phyloP scores from a whole-genome alignment of 30 jellyfish, hydroid and myxozoan genomes.

The Chironex yamaguchii region DNA sequence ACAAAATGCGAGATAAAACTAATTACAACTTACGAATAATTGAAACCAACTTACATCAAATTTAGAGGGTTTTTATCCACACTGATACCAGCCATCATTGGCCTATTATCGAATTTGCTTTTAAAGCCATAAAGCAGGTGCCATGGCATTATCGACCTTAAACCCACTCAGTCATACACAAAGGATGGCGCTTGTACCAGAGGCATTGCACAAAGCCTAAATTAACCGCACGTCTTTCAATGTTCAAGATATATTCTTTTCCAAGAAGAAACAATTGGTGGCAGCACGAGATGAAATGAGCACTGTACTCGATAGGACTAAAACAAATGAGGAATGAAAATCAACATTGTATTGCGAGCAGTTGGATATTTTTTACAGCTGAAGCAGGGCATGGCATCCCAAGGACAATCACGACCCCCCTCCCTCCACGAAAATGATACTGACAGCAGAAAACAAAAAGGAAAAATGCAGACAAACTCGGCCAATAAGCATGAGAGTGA shows the following conservation, averaged over 20 bases:
- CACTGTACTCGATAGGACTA: background rate
- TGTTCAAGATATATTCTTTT: background rate
- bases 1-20: too few relatives aligned
- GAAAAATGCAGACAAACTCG: too few relatives aligned
- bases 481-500: too few relatives aligned
- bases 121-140: background rate
- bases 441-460: too few relatives aligned
- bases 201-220: too few relatives aligned
- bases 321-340: background rate
- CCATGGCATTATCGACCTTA: too few relatives aligned
- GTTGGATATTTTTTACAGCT: background rate
- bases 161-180: background rate
- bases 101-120: background rate
- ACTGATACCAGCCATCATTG: background rate
- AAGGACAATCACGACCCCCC: too few relatives aligned
- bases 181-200: background rate
- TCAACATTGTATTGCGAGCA: background rate
- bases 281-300: background rate
- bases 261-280: too few relatives aligned
- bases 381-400: background rate
- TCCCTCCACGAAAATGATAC: too few relatives aligned
- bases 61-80: background rate
- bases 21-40: too few relatives aligned
- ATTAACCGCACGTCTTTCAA: background rate
- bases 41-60: too few relatives aligned